phyloP scores from a whole-genome alignment of 2,888 invertebrate species.

The Carterocephalus palaemon region DNA sequence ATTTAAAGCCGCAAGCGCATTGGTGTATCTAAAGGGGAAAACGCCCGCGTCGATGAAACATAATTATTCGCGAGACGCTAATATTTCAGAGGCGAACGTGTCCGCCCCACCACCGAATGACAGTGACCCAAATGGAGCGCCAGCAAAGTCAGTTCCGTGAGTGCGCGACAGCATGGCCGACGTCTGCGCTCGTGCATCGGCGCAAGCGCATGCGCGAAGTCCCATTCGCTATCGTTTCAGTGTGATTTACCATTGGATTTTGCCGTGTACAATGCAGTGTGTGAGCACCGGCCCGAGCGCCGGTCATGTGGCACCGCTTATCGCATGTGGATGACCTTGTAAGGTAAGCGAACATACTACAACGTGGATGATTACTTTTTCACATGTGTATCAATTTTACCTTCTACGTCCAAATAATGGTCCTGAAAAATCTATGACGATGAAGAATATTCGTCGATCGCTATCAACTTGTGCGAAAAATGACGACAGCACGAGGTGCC shows the following conservation, averaged over 20 bases:
- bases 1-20: constrained; percentile 51
- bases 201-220: constrained; percentile 38
- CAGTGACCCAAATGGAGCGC: constrained; percentile 78
- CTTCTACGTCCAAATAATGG: constrained; percentile 32
- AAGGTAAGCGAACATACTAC: constrained; percentile 56
- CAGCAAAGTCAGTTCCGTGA: constrained; percentile 76
- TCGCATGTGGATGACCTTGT: constrained; percentile 44
- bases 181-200: constrained; percentile 42
- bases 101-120: constrained; percentile 73
- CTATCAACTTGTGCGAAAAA: constrained; percentile 67
- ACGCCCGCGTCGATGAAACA: constrained; percentile 69
- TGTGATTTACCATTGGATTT: constrained; percentile 66
- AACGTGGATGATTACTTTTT: constrained; percentile 39
- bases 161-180: constrained; percentile 53
- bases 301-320: constrained; percentile 42
- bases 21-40: constrained; percentile 63
- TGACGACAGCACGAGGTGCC: constrained; percentile 50
- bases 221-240: constrained; percentile 52
- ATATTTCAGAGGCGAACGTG: constrained; percentile 72
- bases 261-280: constrained; percentile 67
- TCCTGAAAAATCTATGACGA: constrained; percentile 37
- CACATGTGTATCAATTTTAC: constrained; percentile 35
- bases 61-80: constrained; percentile 70
- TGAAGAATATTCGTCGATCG: constrained; percentile 69
- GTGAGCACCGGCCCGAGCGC: constrained; percentile 52